A percentile compares a stretch with the other conserved stretches of the same genome.
These are phyloP conservation scores for Peromyscus leucopus DNA, from an alignment of 2,113 vertebrate genomes.

Conservation along the genomic window DNA sequence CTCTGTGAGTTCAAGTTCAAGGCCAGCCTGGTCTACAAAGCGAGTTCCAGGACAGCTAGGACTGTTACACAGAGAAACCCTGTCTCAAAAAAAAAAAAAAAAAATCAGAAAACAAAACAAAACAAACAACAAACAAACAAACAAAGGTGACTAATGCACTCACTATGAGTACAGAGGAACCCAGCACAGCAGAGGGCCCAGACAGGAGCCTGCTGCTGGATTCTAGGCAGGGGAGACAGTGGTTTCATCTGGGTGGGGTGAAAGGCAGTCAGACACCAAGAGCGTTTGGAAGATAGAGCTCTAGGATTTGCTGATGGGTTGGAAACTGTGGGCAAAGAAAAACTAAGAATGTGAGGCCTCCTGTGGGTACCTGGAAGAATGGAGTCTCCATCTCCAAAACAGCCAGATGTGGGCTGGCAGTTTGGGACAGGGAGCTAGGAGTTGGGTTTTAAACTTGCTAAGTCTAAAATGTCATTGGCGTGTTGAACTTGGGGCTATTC, in stretches of 20 bases:
- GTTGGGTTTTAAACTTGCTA: background rate
- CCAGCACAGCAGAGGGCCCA: background rate
- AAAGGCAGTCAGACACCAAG: background rate
- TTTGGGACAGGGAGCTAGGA: conserved; percentile 12
- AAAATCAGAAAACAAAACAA: no score
- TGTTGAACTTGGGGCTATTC: background rate
- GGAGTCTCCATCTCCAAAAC: background rate
- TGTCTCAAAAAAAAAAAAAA: background rate
- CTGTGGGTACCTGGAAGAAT: background rate
- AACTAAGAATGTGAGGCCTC: background rate
- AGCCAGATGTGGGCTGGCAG: background rate
- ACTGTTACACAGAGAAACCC: background rate
- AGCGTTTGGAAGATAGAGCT: background rate
- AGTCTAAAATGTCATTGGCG: background rate
- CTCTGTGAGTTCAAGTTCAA: background rate
- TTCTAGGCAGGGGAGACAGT: background rate
- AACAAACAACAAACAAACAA: no score
- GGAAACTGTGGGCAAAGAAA: background rate
- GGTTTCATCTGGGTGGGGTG: background rate
- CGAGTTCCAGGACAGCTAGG: background rate
- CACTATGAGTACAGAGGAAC: background rate
- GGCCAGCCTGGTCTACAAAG: background rate
- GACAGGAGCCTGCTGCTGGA: background rate
- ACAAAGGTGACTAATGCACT: background rate
- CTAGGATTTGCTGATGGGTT: background rate